Conservation (phyloP, 30 jellyfish, hydroid and myxozoan genomes). For the Cassiopea xamachana region DNA sequence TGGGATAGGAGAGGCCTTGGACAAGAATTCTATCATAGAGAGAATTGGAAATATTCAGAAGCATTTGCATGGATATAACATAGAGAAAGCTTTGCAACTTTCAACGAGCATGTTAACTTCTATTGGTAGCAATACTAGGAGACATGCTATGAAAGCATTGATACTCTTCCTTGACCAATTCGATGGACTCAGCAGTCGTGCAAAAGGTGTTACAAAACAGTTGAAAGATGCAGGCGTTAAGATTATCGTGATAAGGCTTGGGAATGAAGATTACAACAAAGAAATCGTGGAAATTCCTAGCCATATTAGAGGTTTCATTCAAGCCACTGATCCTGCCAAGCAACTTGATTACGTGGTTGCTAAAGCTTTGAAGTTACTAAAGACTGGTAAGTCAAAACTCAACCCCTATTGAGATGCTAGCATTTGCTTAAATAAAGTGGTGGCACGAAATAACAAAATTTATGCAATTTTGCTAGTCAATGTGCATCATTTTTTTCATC, state of each 20-base stretch:
- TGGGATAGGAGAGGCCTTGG: conserved; percentile 49
- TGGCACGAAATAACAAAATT: too few species aligned
- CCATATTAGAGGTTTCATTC: conserved; percentile 3
- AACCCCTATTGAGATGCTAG: too few species aligned
- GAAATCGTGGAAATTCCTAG: conserved; percentile 29
- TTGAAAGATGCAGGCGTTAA: conserved; percentile 20
- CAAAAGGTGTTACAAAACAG: background rate
- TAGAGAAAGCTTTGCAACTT: conserved; percentile 59
- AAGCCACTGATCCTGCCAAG: background rate
- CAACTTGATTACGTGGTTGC: background rate
- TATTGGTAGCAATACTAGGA: conserved; percentile 34
- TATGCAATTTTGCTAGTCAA: too few species aligned
- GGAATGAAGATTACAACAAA: conserved; percentile 15
- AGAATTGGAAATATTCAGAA: background rate
- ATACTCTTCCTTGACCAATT: conserved; percentile 52
- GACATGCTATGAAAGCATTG: conserved; percentile 51
- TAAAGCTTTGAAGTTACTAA: background rate
- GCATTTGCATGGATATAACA: conserved; percentile 9
- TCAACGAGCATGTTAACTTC: conserved; percentile 37
- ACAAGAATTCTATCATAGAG: background rate
- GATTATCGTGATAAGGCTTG: conserved; percentile 25
- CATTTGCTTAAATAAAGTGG: too few species aligned
- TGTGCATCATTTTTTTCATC: too few species aligned
- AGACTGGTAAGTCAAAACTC: conserved; percentile 11
- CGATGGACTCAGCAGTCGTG: background rate